Evolutionary conservation across 2,888 invertebrate genomes (phyloP).

Genomic region (Cataglyphis rosenhaueri): DNA sequence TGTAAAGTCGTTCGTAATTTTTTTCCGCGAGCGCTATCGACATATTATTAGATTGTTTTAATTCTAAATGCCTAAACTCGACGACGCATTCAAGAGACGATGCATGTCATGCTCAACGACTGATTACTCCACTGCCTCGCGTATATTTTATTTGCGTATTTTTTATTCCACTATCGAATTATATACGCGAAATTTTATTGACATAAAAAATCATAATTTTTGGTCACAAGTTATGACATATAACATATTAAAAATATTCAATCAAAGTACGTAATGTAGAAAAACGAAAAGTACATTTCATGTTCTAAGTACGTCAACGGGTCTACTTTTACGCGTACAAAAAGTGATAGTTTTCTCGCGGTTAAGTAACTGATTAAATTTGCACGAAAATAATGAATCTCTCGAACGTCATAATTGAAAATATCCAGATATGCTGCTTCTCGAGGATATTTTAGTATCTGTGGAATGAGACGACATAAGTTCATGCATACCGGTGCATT

Average conservation of each 20-base stretch:
- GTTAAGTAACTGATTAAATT: conserved; percentile 7
- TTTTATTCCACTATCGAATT: not conserved
- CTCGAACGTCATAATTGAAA: conserved; percentile 21
- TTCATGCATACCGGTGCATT: not conserved
- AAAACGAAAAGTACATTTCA: not conserved
- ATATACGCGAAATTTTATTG: not conserved
- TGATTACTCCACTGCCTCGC: conserved; percentile 27
- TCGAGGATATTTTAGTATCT: not conserved
- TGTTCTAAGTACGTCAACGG: conserved; percentile 8
- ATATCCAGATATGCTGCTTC: not conserved
- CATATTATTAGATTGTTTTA: conserved; percentile 25
- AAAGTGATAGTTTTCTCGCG: not conserved
- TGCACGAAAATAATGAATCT: conserved; percentile 36
- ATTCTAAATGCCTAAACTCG: conserved; percentile 13
- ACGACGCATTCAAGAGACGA: conserved; percentile 6
- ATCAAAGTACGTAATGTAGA: not conserved
- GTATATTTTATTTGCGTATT: conserved; percentile 15
- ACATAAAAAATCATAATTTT: not conserved
- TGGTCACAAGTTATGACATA: not conserved
- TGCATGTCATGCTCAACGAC: conserved; percentile 2
- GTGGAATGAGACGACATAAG: not conserved
- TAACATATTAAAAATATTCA: not conserved
- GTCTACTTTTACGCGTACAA: not conserved
- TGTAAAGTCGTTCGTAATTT: conserved; percentile 10
- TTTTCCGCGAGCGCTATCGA: conserved; percentile 14